A percentile compares a stretch with the other conserved stretches of the same genome.
Conservation (phyloP, 1,140 invertebrate genomes). For the Rhagoletis pomonella region DNA sequence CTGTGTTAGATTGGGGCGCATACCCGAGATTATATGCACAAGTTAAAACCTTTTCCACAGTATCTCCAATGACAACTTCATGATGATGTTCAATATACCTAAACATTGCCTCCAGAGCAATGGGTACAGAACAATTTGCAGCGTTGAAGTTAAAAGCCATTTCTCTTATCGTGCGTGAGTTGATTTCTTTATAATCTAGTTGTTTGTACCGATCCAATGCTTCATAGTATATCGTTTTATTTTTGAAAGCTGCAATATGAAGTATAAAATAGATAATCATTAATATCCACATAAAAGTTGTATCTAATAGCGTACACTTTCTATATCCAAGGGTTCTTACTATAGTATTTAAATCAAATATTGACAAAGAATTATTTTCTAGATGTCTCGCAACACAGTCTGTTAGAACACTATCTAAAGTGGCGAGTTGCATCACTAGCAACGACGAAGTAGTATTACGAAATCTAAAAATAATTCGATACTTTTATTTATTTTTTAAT, state of each 20-base stretch:
- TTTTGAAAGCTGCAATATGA: constrained; percentile 61
- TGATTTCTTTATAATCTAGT: constrained; percentile 64
- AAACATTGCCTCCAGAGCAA: constrained; percentile 73
- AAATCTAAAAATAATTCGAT: constrained; percentile 60
- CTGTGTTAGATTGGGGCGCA: constrained; percentile 67
- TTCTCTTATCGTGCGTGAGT: constrained; percentile 73
- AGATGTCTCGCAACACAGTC: constrained; percentile 65
- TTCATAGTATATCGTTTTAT: constrained; percentile 62
- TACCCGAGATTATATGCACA: constrained; percentile 75
- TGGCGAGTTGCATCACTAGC: constrained; percentile 64
- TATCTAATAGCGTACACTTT: constrained; percentile 62
- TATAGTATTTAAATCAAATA: constrained; percentile 66
- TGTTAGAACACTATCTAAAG: constrained; percentile 66
- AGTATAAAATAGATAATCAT: not conserved
- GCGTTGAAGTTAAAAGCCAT: constrained; percentile 70
- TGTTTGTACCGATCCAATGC: constrained; percentile 63
- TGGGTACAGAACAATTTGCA: constrained; percentile 71
- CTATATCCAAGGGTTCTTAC: constrained; percentile 68
- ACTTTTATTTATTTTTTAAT: not conserved
- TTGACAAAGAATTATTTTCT: constrained; percentile 57
- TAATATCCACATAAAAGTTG: not conserved
- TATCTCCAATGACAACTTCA: constrained; percentile 73
- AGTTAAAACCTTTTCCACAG: constrained; percentile 75
- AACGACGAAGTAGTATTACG: constrained; percentile 62
- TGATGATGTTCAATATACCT: constrained; percentile 73